phyloP scores from a whole-genome alignment of 2,888 invertebrate genomes.

The Mechanitis mazaeus region DNA sequence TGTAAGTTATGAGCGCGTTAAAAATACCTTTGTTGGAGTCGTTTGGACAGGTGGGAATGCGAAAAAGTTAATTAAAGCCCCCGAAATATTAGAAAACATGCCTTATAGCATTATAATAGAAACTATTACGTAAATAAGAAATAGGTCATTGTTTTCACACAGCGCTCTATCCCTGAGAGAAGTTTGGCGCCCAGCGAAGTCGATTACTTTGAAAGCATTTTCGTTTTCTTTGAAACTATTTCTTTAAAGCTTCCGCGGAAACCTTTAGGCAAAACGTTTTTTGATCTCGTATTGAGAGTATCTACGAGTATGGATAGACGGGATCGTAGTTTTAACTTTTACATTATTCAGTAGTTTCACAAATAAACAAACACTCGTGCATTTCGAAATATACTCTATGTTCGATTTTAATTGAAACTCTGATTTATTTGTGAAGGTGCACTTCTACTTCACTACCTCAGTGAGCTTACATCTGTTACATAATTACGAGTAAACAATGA shows the following conservation, averaged over 20 bases:
- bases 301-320: background rate
- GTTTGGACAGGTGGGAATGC: constrained; percentile 22
- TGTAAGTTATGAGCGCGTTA: constrained; percentile 29
- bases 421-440: constrained; percentile 16
- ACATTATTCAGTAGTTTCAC: constrained; percentile 3
- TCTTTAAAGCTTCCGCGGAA: constrained; percentile 13
- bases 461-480: constrained; percentile 25
- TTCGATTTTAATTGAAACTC: constrained; percentile 13
- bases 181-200: background rate
- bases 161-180: background rate
- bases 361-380: constrained; percentile 4
- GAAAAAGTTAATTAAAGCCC: constrained; percentile 18
- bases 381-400: constrained; percentile 10
- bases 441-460: constrained; percentile 15
- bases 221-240: constrained; percentile 13
- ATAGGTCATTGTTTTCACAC: background rate
- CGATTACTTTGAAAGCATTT: constrained; percentile 1
- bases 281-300: constrained; percentile 12
- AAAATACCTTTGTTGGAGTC: constrained; percentile 19
- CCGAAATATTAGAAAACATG: constrained; percentile 8
- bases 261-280: constrained; percentile 16
- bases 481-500: constrained; percentile 47
- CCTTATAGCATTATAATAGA: background rate
- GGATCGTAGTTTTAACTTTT: constrained; percentile 1
- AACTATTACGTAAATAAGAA: background rate